Evolutionary conservation across 2,888 invertebrate species (phyloP), one percentile per base, ranked within the genome.

Genomic region (Anodontia alba): DNA sequence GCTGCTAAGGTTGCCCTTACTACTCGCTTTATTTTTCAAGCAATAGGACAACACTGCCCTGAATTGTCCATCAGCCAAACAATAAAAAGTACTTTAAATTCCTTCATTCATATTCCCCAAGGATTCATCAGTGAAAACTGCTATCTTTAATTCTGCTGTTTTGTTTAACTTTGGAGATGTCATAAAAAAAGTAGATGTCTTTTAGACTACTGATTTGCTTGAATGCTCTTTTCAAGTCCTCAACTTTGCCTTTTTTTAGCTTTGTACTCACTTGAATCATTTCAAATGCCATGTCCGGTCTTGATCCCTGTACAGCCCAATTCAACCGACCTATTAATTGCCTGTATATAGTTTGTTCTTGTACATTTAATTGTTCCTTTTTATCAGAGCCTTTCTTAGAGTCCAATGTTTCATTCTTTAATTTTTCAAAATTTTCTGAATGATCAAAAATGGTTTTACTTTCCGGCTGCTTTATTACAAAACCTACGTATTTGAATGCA

Each of bases 201-300:
- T 79, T 81, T 15, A 81, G 43, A 62, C 76, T 73, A 43, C 67
- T 76, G 2, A 77, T 26, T 36, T 43, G 20, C 72, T 80, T 83
- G 10, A 38, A 66, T 20, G 73, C 77, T 36, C 70, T 31, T 1
- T 62, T 23, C 5, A 78, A 54, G 70, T 85, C 73, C 8, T 51
- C 57, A 5, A 82, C 76, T n/a, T 76, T 75, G 20, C 67, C 78
- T 68, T 70, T 31, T 43, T 80, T 42, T n/a, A 81, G 43, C 74
- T 81, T 84, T 46, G 79, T 84, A 51, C 80, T 84, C 10, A 84
- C n/a, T 17, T 49, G 69, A 38, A 84, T 70, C 54, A 84, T 51
- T 38, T 86, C 74, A 69, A 81, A 86, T 17, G 78, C 78, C 12
- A 81, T 54, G 57, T 83, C 80, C 26, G 81, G 78, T 33, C 74